phyloP scores from a whole-genome alignment of 1,140 invertebrate genomes.

The Olivierus martensii region DNA sequence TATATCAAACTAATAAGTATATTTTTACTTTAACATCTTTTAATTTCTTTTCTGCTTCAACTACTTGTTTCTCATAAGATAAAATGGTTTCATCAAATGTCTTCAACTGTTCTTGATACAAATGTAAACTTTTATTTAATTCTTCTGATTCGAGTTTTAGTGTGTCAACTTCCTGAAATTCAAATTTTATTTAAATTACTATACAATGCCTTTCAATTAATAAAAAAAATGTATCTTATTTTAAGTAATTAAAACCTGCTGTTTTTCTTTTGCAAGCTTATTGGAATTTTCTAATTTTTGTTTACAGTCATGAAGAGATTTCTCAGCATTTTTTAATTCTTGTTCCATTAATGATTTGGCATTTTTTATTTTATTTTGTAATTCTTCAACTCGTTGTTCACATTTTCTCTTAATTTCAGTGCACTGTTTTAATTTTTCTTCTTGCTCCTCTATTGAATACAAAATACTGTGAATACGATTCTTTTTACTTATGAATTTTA shows the following conservation, averaged over 20 bases:
- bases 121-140: constrained; percentile 52
- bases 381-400: constrained; percentile 47
- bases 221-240: constrained; percentile 1
- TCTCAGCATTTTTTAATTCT: constrained; percentile 56
- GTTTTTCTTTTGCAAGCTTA: constrained; percentile 6
- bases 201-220: constrained; percentile 1
- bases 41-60: constrained; percentile 35
- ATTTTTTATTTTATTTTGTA: constrained; percentile 66
- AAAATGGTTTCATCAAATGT: constrained; percentile 34
- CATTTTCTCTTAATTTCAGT: constrained; percentile 44
- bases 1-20: background rate
- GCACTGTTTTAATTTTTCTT: constrained; percentile 40
- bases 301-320: constrained; percentile 59
- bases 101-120: constrained; percentile 42
- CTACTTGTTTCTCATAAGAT: constrained; percentile 37
- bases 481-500: no score
- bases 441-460: constrained; percentile 39
- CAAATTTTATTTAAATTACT: constrained; percentile 4
- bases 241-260: constrained; percentile 1
- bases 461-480: background rate
- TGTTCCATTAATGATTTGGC: constrained; percentile 58
- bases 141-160: constrained; percentile 67
- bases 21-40: constrained; percentile 31
- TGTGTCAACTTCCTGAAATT: constrained; percentile 52
- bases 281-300: constrained; percentile 30